Conservation (phyloP, 2,888 invertebrate species). For the Steinernema carpocapsae region DNA sequence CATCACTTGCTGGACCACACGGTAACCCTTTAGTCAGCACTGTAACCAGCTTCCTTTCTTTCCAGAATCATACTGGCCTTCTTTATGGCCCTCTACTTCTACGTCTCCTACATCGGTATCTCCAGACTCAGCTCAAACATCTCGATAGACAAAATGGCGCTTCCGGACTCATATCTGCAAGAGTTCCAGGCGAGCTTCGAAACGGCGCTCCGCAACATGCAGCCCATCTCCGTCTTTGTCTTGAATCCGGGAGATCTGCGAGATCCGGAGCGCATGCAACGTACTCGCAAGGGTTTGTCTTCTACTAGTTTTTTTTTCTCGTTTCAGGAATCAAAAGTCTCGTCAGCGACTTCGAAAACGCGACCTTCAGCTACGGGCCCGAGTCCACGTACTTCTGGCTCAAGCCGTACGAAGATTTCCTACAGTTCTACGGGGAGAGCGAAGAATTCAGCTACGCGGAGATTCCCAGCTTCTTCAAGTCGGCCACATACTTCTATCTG, state of each 20-base stretch:
- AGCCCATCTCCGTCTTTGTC: conserved; percentile 63
- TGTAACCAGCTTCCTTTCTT: conserved; percentile 8
- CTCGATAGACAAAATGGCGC: conserved; percentile 64
- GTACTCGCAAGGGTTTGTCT: conserved; percentile 41
- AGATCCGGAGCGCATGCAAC: conserved; percentile 50
- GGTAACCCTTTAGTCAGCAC: conserved; percentile 35
- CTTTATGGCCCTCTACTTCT: conserved; percentile 57
- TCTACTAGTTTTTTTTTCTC: no score
- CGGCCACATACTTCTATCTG: conserved; percentile 62
- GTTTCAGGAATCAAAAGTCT: conserved; percentile 54
- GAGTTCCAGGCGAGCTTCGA: conserved; percentile 59
- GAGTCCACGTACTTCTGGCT: conserved; percentile 66
- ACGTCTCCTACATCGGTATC: conserved; percentile 56
- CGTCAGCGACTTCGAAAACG: conserved; percentile 60
- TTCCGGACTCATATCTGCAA: conserved; percentile 63
- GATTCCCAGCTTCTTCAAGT: conserved; percentile 63
- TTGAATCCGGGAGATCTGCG: conserved; percentile 61
- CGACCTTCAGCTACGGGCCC: conserved; percentile 57
- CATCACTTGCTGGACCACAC: conserved; percentile 48
- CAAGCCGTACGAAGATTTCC: conserved; percentile 58
- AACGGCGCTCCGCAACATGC: conserved; percentile 59
- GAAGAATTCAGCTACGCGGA: conserved; percentile 59
- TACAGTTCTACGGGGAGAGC: conserved; percentile 56
- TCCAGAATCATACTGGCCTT: conserved; percentile 46
- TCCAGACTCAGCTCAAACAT: conserved; percentile 57